Evolutionary conservation across 2,888 invertebrate genomes (phyloP), one percentile per base, ranked within the genome.

Genomic region (Sesia bembeciformis): DNA sequence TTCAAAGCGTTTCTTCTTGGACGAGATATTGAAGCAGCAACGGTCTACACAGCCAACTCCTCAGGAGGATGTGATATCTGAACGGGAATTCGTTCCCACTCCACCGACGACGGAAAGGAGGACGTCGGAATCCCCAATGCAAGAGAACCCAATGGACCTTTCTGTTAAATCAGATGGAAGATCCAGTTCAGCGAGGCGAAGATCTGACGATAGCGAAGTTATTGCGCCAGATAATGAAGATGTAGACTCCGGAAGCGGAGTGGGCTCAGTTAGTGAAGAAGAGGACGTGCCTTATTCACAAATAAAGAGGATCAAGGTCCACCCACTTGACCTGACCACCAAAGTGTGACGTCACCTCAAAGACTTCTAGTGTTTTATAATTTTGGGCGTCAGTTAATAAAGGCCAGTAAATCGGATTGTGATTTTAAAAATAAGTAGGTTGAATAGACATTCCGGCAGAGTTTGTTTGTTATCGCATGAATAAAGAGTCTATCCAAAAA

Each of bases 141-240:
- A 95, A 72, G 95, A 95, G 62, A 93, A 93, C 70, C 96, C 96
- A 2, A 95, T 96, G 76, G 96, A 96, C 72, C 80, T 96, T 60
- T 95, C 95, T 43, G 94, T 95, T 84, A 94, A 93, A 68, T 91
- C 93, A 0, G 90, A 90, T 39, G 93, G 93, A 50, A 86, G 92
- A 57, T 88, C 85, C 39, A 89, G 89, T 64, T 85, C 91, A 0
- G 88, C 87, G 53, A 74, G 90, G 56, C 78, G 88, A 64, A 74
- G 84, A 62, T 88, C 89, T 0, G 86, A 86, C 54, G 88, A 87
- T 62, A 91, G 91, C 62, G 91, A 91, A 62, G 84, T 81, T 4
- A 80, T 85, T 57, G 70, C 79, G 4, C 83, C 78, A 3, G 89
- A 89, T 55, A 70, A 85, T 53, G 89, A 89, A 0, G 89, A 87